phyloP scores from a whole-genome alignment of 2,888 invertebrate genomes.

The Euplagia quadripunctaria region DNA sequence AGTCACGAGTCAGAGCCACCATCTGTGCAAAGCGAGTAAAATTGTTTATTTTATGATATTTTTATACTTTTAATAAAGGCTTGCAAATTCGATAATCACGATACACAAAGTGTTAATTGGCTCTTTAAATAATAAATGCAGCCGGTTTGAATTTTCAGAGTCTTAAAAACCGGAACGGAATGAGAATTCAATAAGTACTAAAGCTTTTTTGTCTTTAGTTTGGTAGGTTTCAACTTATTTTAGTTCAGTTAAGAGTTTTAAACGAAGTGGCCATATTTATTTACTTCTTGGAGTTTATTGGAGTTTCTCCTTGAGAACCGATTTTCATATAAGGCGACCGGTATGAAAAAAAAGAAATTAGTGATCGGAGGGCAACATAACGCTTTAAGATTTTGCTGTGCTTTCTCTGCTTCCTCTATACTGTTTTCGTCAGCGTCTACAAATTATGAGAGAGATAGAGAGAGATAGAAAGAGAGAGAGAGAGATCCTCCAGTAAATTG shows the following conservation, averaged over 20 bases:
- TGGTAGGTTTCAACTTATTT: not conserved
- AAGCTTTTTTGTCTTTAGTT: not conserved
- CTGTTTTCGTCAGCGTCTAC: no score
- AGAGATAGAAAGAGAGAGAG: no score
- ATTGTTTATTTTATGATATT: not conserved
- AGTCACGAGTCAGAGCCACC: not conserved
- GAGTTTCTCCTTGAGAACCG: no score
- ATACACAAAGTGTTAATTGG: slow-evolving; percentile 3
- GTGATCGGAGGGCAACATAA: no score
- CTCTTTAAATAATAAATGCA: not conserved
- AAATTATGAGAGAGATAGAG: no score
- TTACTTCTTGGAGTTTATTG: no score
- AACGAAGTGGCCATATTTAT: not conserved
- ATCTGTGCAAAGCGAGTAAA: not conserved
- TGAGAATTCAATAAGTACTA: slow-evolving; percentile 2
- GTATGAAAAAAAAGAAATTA: no score
- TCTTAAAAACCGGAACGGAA: not conserved
- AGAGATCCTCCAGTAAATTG: no score
- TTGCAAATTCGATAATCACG: slow-evolving; percentile 7
- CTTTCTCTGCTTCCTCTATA: no score
- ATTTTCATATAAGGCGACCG: no score
- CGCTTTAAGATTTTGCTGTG: no score
- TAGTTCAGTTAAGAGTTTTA: not conserved
- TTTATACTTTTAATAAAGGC: not conserved
- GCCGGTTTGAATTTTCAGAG: not conserved